Evolutionary conservation across 37 sponge, comb jelly and placozoan genomes (phyloP), one percentile per base, ranked within the genome.

Genomic region (Chondrosia reniformis): DNA sequence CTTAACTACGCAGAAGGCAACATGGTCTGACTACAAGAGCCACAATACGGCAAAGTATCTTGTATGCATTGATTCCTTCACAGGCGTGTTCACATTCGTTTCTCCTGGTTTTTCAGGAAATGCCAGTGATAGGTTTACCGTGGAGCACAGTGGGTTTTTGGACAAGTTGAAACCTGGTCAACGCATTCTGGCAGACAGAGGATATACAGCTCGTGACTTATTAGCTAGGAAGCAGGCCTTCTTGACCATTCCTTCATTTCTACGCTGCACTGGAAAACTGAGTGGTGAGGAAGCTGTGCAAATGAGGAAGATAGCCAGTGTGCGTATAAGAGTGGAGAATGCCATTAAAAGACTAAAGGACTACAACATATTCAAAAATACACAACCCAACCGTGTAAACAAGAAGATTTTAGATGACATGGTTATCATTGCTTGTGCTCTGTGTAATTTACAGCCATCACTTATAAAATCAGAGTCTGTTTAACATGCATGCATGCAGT

Each of bases 351-450:
- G 83, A 28, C 28, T 82, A 33, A 69, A 72, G 37, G 83, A 82
- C 55, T 82, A 38, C 63, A 73, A 46, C 15, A 82, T 82, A 49
- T 75, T 82, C 30, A 52, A 25, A 25, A 54, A 30, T 21, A 55
- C 62, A 63, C 62, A 57, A 24, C 64, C 83, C 22, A 82, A 74
- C 42, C 71, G 73, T 19, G 28, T 34, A 12, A 73, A 72, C 63
- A 73, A 75, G 27, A 28, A 54, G 44, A 49, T 82, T 30, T 41
- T 76, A 76, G 83, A 82, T 75, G 83, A 82, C 75, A 82, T 76
- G 59, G 34, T 82, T 57, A 61, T 82, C 28, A 75, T 82, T 45
- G 83, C 76, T 25, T 69, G 74, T 73, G 75, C 76, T 40, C 76
- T 82, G 28, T 75, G 76, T 59, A 82, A 82, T 55, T 40, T 82